A percentile compares a stretch with the other conserved stretches of the same genome.
Evolutionary conservation across 2,797 vertebrate genomes (phyloP).

Genomic region (Tinamus major): DNA sequence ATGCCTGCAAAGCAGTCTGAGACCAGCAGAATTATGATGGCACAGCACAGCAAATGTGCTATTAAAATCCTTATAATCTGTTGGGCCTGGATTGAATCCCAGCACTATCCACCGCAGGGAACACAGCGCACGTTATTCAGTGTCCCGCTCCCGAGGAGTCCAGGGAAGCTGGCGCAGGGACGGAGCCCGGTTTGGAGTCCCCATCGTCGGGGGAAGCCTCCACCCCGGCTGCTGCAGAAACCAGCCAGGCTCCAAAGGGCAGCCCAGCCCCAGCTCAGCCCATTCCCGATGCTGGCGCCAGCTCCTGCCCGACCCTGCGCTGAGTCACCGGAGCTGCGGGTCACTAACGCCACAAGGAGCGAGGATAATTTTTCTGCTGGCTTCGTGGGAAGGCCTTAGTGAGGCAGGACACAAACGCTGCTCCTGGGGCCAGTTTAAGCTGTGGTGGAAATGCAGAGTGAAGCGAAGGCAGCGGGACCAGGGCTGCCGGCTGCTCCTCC

Average conservation of each 20-base stretch:
- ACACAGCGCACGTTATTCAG: fast-evolving
- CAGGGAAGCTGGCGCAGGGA: not conserved
- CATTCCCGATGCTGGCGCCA: fast-evolving
- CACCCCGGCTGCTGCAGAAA: not conserved
- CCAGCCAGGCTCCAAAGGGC: not conserved
- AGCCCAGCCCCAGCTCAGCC: not conserved
- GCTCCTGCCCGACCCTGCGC: not conserved
- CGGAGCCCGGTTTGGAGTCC: fast-evolving
- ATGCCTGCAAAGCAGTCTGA: not conserved
- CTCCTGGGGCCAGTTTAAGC: not conserved
- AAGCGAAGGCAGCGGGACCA: not conserved
- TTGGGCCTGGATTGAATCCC: not conserved
- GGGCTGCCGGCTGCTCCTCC: not conserved
- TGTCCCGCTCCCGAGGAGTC: not conserved
- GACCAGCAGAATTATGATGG: not conserved
- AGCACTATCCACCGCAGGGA: fast-evolving
- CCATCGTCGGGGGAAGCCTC: not conserved
- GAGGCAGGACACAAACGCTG: fast-evolving
- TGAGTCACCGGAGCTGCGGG: not conserved
- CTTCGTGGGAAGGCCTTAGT: not conserved
- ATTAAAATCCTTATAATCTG: not conserved
- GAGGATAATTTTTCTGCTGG: not conserved
- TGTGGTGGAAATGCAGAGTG: not conserved
- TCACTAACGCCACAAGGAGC: not conserved
- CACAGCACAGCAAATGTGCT: fast-evolving